Percentiles rank a stretch among this genome's conserved stretches.
phyloP scores from a whole-genome alignment of 2,888 invertebrate species.

The Neocrepidodera transversa region DNA sequence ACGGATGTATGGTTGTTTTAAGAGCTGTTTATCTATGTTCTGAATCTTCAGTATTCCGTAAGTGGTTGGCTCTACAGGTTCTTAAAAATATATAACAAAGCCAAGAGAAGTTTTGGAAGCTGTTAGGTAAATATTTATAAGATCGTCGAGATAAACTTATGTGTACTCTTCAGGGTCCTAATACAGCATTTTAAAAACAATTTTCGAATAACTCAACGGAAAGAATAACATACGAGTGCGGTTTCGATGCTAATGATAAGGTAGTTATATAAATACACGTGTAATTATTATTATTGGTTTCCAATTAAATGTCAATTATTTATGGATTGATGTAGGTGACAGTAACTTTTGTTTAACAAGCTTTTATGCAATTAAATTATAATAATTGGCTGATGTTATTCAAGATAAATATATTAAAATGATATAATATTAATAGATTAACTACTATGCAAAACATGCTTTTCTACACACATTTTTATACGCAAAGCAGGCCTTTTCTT shows the following conservation, averaged over 20 bases:
- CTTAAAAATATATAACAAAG: constrained; percentile 39
- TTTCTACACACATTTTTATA: no score
- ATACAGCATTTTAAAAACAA: constrained; percentile 37
- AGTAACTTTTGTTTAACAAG: no score
- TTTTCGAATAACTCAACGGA: constrained; percentile 29
- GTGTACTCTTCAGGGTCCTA: constrained; percentile 28
- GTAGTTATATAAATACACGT: not conserved
- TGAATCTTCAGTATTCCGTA: constrained; percentile 37
- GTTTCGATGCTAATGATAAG: constrained; percentile 5
- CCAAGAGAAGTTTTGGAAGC: constrained; percentile 38
- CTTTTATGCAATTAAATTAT: no score
- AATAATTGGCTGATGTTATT: no score
- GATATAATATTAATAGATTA: no score
- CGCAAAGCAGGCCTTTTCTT: no score
- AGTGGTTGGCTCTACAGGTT: constrained; percentile 40
- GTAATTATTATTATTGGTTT: not conserved
- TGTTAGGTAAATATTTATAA: constrained; percentile 41
- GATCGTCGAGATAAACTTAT: constrained; percentile 37
- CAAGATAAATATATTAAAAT: no score
- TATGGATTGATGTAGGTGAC: not conserved
- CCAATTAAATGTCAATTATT: not conserved
- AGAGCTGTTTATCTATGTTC: constrained; percentile 46
- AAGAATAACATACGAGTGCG: constrained; percentile 31
- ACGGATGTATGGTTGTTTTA: constrained; percentile 46
- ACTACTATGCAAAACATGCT: no score